Evolutionary conservation across 2,113 vertebrate species (phyloP), one percentile per base, ranked within the genome.

Genomic region (Herpailurus yagouaroundi): DNA sequence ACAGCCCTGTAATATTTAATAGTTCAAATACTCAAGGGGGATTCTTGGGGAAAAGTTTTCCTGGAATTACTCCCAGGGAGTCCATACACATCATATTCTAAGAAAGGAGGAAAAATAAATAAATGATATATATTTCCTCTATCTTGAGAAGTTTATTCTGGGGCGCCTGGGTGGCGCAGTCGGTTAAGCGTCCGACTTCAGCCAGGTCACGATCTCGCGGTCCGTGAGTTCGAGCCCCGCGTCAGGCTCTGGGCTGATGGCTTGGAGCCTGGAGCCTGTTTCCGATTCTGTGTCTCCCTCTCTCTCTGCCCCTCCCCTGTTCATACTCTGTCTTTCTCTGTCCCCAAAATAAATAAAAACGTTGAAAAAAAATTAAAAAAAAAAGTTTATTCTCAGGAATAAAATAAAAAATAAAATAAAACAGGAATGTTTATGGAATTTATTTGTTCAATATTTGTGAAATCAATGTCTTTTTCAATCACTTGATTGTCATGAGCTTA

Each of bases 401-500:
- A 57, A 57, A 57, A 57, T 57, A 57, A 57, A 57, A 57, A 21
- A 57, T 57, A 57, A 57, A 21, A 57, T 31, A 81, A 57, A 96
- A 79, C 4, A 68, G 19, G 11, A 88, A 86, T 74, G 83, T 87
- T 73, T 68, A 74, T 52, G 27, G 15, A 23, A 80, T 16, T 27
- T 88, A 66, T 33, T 64, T 91, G 19, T 84, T 73, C 55, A 55
- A 91, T 82, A 81, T 89, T 80, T 73, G 8, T 71, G 73, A 94
- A 94, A 82, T 52, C 2, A n/a, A 15, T 79, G 12, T 76, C 25
- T 60, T 66, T 95, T 87, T 85, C 13, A 97, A 33, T 79, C 19
- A 91, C 36, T 94, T 89, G 45, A 10, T 94, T 85, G 79, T 57
- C 33, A 89, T 74, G 12, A 96, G 93, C 18, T 74, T 91, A 86